A percentile compares a stretch with the other conserved stretches of the same genome.
These are phyloP conservation scores for Rhynchophorus ferrugineus DNA, from an alignment of 1,140 invertebrate species.

Conservation along the genomic window DNA sequence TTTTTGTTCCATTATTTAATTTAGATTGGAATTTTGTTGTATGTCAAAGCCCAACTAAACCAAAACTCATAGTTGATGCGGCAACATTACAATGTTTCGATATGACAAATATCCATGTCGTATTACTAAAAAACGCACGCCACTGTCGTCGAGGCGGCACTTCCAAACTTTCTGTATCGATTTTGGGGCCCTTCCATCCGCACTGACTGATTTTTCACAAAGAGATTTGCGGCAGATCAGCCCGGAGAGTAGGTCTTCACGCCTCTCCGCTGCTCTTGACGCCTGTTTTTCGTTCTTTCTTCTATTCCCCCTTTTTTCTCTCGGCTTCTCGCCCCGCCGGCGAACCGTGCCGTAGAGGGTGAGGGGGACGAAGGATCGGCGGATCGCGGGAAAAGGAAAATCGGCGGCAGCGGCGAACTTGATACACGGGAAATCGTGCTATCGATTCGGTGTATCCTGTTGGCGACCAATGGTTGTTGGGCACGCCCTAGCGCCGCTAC, in stretches of 20 bases:
- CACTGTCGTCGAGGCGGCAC: background rate
- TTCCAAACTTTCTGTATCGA: background rate
- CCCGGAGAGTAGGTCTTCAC: conserved; percentile 1
- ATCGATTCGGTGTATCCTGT: conserved; percentile 34
- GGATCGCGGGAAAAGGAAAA: background rate
- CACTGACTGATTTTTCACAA: conserved; percentile 12
- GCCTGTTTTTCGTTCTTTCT: background rate
- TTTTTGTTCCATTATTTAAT: no score
- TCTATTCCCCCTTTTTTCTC: background rate
- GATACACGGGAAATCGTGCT: no score
- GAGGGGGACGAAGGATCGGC: background rate
- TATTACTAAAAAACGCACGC: no score
- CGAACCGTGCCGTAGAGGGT: background rate
- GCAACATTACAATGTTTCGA: no score
- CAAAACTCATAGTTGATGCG: no score
- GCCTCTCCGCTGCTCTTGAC: background rate
- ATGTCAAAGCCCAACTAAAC: no score
- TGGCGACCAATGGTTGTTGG: conserved; percentile 30
- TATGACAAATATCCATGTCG: no score
- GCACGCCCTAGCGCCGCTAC: conserved; percentile 26
- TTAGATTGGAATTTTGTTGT: no score
- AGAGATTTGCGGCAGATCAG: conserved; percentile 7
- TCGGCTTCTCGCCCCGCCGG: background rate
- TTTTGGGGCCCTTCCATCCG: background rate
- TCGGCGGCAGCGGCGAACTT: no score